Percentiles rank a stretch among this genome's conserved stretches.
Conservation (phyloP, 2,797 vertebrate genomes). For the Siniperca scherzeri region DNA sequence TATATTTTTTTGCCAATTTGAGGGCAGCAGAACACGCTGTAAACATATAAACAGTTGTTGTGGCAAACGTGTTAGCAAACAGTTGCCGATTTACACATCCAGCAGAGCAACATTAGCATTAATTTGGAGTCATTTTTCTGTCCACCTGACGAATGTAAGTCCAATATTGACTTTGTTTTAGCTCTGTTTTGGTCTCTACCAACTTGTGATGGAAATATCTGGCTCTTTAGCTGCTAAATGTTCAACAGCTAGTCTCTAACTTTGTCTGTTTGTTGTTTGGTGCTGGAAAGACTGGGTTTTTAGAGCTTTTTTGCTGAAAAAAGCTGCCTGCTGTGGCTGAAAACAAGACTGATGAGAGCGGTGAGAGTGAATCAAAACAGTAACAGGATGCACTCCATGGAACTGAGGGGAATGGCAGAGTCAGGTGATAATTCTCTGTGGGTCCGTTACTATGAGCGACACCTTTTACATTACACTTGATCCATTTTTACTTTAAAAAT, state of each 20-base stretch:
- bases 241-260: slow-evolving; percentile 2
- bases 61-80: background rate
- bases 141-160: background rate
- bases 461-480: background rate
- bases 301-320: too few relatives aligned
- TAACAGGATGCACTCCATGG: background rate
- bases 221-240: background rate
- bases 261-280: background rate
- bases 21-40: background rate
- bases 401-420: background rate
- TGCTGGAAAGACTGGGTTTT: background rate
- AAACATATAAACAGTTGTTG: background rate
- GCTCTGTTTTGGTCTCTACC: background rate
- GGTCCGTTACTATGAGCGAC: background rate
- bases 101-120: background rate
- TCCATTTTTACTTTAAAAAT: background rate
- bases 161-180: background rate
- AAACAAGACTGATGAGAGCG: background rate
- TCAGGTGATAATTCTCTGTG: background rate
- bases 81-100: background rate
- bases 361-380: background rate
- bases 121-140: background rate
- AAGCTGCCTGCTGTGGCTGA: background rate
- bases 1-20: background rate
- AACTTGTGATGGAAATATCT: background rate